Evolutionary conservation across 2,113 vertebrate species (phyloP).

Genomic region (Pelecanus crispus): DNA sequence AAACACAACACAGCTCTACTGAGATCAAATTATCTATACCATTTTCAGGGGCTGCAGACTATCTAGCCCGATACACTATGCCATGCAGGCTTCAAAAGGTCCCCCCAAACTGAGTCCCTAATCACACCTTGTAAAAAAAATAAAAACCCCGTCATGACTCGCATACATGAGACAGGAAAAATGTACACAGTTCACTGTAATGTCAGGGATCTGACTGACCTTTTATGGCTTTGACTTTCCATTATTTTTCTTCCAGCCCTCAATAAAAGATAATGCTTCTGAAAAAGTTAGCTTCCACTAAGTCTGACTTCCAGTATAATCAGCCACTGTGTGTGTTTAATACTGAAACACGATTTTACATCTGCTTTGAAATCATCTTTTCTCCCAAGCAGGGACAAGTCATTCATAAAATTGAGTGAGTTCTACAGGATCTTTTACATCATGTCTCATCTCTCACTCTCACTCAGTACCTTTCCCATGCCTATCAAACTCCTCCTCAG

Average conservation of each 20-base stretch:
- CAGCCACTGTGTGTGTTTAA: background rate
- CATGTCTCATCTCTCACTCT: background rate
- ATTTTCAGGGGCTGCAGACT: background rate
- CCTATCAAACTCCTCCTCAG: background rate
- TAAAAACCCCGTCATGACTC: background rate
- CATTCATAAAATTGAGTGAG: background rate
- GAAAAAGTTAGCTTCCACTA: background rate
- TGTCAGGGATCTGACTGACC: background rate
- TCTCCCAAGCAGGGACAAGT: background rate
- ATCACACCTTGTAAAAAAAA: background rate
- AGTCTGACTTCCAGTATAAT: background rate
- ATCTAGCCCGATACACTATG: background rate
- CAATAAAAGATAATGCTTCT: background rate
- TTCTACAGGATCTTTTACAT: background rate
- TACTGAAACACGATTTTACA: background rate
- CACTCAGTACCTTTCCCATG: background rate
- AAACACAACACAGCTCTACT: background rate
- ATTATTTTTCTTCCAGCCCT: background rate
- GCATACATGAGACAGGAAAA: background rate
- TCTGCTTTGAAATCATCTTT: background rate
- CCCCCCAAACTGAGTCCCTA: background rate
- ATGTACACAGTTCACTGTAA: background rate
- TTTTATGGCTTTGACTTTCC: background rate
- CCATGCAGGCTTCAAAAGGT: background rate
- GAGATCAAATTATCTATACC: background rate